Evolutionary conservation across 2,888 invertebrate species (phyloP), one percentile per base, ranked within the genome.

Genomic region (Ephialtes manifestator): DNA sequence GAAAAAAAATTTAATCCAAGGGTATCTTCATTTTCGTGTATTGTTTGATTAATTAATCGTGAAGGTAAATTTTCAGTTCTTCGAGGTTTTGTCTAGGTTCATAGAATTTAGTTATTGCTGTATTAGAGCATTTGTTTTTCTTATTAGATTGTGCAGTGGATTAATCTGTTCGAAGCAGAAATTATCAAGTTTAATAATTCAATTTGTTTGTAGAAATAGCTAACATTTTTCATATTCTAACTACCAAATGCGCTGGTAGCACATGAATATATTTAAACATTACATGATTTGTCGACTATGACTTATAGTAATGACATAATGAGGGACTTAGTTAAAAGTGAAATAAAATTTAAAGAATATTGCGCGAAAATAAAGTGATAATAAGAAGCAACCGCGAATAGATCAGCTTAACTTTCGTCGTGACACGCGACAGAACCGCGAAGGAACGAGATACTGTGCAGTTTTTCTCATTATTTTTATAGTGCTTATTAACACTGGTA

Each of bases 401-500:
- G 71, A 31, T 43, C 77, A 84, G 81, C 81, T 68, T 43, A 60
- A 78, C 15, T 63, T 67, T 81, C 1, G n/a, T 72, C 81, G 71
- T 43, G 67, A 51, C 43, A 46, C 51, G 53, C 55, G 70, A 13
- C 46, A 24, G 28, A 58, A 13, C 24, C 39, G 1, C 20, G 67
- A 55, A 43, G 67, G 39, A 68, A 65, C 39, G 13, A 63, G 51
- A 39, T 48, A 48, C 63, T 63, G 46, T 46, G 70, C 39, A 20
- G 74, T 46, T 60, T 78, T 78, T 2, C 15, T 65, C 51, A 46
- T 81, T 1, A 68, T 84, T 68, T 2, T 72, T 24, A 51, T 81
- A 18, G 51, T 84, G 77, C 67, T 77, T 2, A 74, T 84, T 3
- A 60, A 77, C 51, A 31, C 65, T 74, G 84, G 84, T 84, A 74